Base-by-base conservation (phyloP, 2,888 invertebrate genomes). In the Drosophila colorata region DNA sequence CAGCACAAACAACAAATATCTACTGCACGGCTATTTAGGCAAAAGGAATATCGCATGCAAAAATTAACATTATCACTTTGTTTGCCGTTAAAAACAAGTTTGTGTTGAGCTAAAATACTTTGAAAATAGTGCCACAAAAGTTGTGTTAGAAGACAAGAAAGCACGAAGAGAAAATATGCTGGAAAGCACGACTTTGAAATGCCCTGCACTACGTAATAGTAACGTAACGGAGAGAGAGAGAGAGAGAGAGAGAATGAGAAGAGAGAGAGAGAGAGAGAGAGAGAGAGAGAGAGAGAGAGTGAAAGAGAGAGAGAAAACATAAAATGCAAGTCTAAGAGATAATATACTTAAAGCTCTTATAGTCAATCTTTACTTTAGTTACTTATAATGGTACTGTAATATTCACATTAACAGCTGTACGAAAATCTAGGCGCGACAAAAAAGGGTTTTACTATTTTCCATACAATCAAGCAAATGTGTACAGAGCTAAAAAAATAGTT, bases 51-150 rank as follows among this genome's bases (percentile, higher is more conserved):
- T 66, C 53, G 59, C 64, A 78, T 69, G 77, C 74, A 51, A 85
- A 81, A 87, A 87, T 87, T 72, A 86, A 70, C 88, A 86, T 84
- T 87, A 76, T 87, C 82, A 88, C 89, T 88, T 86, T 74, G 69
- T 69, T 70, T 71, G 75, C 58, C 75, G 61, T 60, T 75, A 58
- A 80, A 65, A 77, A 79, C 74, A 55, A 78, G 74, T 75, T 56
- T 51, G 20, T 43, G 63, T 48, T 53, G 37, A 60, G 55, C 64
- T 52, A 35, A 58, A 80, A 80, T 73, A 74, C 77, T 74, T 73
- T 46, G 52, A 43, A 72, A 60, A 55, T 68, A 73, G 59, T 75
- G 77, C 66, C 68, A 80, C 37, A 46, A 56, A 60, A 66, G 61
- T 58, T 61, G 68, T 69, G 64, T 59, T 68, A 56, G 49, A 69